Base-by-base conservation (phyloP, 2,888 invertebrate genomes). In the Zhuqinia jingwanae region DNA sequence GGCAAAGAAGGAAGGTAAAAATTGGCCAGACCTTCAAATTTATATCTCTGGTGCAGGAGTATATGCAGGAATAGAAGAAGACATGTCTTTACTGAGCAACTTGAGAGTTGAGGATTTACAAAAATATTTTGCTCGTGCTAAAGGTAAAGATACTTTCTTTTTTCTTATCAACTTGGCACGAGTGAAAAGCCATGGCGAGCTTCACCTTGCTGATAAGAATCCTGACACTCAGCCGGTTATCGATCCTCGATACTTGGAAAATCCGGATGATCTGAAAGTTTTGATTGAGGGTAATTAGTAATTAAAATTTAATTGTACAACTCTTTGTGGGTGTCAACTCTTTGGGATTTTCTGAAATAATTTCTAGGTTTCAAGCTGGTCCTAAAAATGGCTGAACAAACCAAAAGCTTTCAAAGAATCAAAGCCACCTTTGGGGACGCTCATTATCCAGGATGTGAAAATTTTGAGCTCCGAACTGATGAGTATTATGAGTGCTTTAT, bases 51-150 rank as follows among this genome's bases (percentile, higher is more conserved):
- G 56, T 8, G 47, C 22, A 0, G 89, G 88, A 25, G 2, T 82
- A 0, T 88, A 87, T 22, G 47, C 45, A 1, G 60, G 30, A 15
- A 15, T 87, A 10, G 45, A n/a, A 13, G 56, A 82, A 0, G 90
- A 90, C 20, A 56, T 88, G 30, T 68, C 85, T 0, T 36, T 47
- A 2, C 60, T 84, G 53, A 65, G 80, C 8, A 84, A 85, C 13
- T n/a, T 83, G n/a, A 70, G 80, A 22, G 15, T 8, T n/a, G 63
- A 65, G 17, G 73, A 50, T 17, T 27, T 86, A 13, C 50, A 79
- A 25, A 93, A 94, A 0, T 96, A 75, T 25, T 50, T 60, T 1
- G 15, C 42, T 13, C n/a, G 5, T 3, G n/a, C 25, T 11, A 17
- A 47, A 6, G 78, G 70, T 1, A 85, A 79, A 22, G 75, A 88